phyloP scores from a whole-genome alignment of 2,113 vertebrate species.

The Polypterus bichir region DNA sequence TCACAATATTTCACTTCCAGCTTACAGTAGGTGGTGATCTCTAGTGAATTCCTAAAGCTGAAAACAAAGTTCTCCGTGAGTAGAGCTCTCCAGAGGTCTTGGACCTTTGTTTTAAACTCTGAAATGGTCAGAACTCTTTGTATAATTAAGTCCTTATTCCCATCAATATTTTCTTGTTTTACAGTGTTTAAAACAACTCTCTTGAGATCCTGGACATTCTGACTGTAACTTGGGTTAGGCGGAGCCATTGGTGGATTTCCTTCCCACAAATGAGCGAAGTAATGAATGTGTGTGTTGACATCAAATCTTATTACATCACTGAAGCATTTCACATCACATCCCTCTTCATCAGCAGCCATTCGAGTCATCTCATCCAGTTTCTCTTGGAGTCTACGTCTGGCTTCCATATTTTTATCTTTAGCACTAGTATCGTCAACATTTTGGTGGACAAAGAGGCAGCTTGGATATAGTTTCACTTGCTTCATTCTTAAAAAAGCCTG shows the following conservation, averaged over 20 bases:
- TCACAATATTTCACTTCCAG: constrained; percentile 24
- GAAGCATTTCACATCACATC: not conserved
- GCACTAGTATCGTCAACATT: constrained; percentile 21
- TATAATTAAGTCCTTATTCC: too few relatives aligned
- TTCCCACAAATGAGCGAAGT: constrained; percentile 43
- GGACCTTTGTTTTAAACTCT: constrained; percentile 19
- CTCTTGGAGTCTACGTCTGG: constrained; percentile 16
- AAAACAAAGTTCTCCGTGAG: constrained; percentile 44
- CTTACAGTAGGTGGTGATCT: constrained; percentile 30
- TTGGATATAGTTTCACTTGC: constrained; percentile 14
- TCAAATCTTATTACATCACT: constrained; percentile 35
- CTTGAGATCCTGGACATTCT: constrained; percentile 37
- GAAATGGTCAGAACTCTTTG: constrained; percentile 16
- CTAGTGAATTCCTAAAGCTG: constrained; percentile 40
- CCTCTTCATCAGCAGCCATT: constrained; percentile 9
- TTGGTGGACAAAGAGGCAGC: constrained; percentile 25
- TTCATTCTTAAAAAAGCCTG: constrained; percentile 26
- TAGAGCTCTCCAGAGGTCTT: constrained; percentile 37
- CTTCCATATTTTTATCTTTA: constrained; percentile 16
- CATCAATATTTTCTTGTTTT: too few relatives aligned
- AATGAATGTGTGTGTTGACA: constrained; percentile 34
- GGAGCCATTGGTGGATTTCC: constrained; percentile 45
- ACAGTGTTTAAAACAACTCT: constrained; percentile 14
- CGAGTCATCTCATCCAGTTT: constrained; percentile 21
- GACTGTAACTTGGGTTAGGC: constrained; percentile 42